These are phyloP conservation scores for Tricholaema leucomelas DNA, from an alignment of 2,113 vertebrate species.

Conservation along the genomic window DNA sequence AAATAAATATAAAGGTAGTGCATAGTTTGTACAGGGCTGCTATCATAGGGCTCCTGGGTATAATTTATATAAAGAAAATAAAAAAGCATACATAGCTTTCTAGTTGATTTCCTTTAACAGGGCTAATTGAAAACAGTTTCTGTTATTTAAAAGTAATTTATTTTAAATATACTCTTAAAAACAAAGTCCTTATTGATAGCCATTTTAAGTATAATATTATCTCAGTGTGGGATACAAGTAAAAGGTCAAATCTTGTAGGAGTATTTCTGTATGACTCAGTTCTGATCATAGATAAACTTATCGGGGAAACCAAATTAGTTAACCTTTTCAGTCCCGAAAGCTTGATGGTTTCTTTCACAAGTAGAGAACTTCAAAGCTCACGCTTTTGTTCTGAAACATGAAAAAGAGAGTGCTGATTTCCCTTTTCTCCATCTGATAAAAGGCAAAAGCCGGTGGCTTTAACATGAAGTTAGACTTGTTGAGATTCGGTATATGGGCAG, in stretches of 20 bases:
- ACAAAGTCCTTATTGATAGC: conserved; percentile 78
- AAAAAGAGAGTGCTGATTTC: conserved; percentile 23
- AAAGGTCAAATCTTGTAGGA: conserved; percentile 81
- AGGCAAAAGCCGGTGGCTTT: not conserved
- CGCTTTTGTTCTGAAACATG: conserved; percentile 29
- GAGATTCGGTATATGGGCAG: not conserved
- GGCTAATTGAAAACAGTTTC: conserved; percentile 78
- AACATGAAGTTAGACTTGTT: not conserved
- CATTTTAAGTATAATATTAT: conserved; percentile 76
- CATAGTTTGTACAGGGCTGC: conserved; percentile 62
- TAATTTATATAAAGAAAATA: conserved; percentile 75
- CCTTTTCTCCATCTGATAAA: conserved; percentile 2
- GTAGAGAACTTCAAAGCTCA: conserved; percentile 35
- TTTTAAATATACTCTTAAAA: conserved; percentile 75
- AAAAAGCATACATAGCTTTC: conserved; percentile 71
- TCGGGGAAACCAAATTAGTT: conserved; percentile 77
- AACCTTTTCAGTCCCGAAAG: conserved; percentile 65
- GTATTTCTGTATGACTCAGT: conserved; percentile 81
- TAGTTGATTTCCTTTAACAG: conserved; percentile 68
- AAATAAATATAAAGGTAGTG: conserved; percentile 74
- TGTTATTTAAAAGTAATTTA: conserved; percentile 78
- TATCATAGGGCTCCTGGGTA: conserved; percentile 69
- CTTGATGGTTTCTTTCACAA: conserved; percentile 5
- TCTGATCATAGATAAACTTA: conserved; percentile 78
- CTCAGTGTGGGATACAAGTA: conserved; percentile 78